Evolutionary conservation across 2,888 invertebrate genomes (phyloP).

Genomic region (Loripinus fragilis): DNA sequence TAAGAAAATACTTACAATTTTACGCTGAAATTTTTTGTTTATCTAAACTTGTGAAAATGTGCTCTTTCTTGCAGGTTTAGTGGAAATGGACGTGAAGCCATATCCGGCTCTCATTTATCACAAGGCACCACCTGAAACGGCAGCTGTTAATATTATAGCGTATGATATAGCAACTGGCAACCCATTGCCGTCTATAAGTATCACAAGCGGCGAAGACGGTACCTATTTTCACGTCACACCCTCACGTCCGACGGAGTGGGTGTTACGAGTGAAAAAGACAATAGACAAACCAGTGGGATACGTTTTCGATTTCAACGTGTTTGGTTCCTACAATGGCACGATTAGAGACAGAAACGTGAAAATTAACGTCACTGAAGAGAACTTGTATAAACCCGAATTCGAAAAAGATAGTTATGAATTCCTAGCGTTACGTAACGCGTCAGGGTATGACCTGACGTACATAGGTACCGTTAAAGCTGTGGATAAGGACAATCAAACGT

Average conservation of each 20-base stretch:
- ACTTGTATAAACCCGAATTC: constrained; percentile 67
- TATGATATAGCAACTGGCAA: constrained; percentile 60
- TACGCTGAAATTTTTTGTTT: too few relatives aligned
- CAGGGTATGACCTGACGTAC: constrained; percentile 36
- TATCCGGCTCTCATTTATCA: constrained; percentile 69
- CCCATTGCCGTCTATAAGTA: constrained; percentile 49
- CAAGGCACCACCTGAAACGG: constrained; percentile 60
- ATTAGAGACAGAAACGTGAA: constrained; percentile 60
- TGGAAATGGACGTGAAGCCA: constrained; percentile 56
- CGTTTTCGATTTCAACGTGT: constrained; percentile 64
- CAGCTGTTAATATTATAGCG: constrained; percentile 65
- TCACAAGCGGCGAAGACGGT: constrained; percentile 50
- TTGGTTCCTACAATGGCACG: constrained; percentile 43
- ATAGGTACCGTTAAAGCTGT: constrained; percentile 62
- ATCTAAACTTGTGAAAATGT: too few relatives aligned
- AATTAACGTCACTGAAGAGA: constrained; percentile 68
- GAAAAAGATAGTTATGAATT: constrained; percentile 55
- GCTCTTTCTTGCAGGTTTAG: constrained; percentile 16
- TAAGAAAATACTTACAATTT: too few relatives aligned
- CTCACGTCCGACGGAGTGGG: constrained; percentile 46
- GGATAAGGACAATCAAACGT: constrained; percentile 62
- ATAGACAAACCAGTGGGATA: constrained; percentile 65
- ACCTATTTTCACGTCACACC: constrained; percentile 59
- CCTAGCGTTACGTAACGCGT: constrained; percentile 62
- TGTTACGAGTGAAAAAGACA: constrained; percentile 53